phyloP scores from a whole-genome alignment of 2,888 invertebrate genomes.

The Thera obeliscata region DNA sequence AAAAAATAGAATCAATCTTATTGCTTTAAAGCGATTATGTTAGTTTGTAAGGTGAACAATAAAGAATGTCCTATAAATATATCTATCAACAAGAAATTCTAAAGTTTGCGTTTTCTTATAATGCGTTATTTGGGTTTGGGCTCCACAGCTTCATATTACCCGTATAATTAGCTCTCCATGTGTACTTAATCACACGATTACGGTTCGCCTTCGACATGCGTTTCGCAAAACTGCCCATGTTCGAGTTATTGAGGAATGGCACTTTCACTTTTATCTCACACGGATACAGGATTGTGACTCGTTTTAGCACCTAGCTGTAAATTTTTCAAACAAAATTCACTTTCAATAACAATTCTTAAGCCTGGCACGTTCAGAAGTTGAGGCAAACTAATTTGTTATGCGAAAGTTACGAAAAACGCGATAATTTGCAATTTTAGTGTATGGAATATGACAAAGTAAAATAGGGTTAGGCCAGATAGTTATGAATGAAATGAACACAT shows the following conservation, averaged over 20 bases:
- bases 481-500: not conserved
- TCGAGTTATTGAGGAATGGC: slow-evolving; percentile 44
- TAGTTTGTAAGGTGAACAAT: too few relatives aligned
- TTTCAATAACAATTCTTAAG: slow-evolving; percentile 25
- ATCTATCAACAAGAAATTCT: too few relatives aligned
- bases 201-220: slow-evolving; percentile 51
- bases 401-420: not conserved
- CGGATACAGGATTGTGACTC: slow-evolving; percentile 37
- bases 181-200: slow-evolving; percentile 55
- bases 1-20: too few relatives aligned
- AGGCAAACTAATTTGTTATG: not conserved
- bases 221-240: slow-evolving; percentile 51
- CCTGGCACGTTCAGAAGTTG: slow-evolving; percentile 16
- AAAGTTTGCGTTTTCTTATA: too few relatives aligned
- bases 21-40: too few relatives aligned
- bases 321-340: slow-evolving; percentile 25
- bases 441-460: not conserved
- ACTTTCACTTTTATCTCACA: slow-evolving; percentile 50
- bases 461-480: not conserved
- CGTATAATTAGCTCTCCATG: slow-evolving; percentile 24
- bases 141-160: slow-evolving; percentile 5
- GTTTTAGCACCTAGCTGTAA: slow-evolving; percentile 23
- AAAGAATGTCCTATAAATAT: too few relatives aligned
- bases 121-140: too few relatives aligned
- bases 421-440: not conserved